These are phyloP conservation scores for Melinopterus prodromus DNA, from an alignment of 2,888 invertebrate species.

Conservation along the genomic window DNA sequence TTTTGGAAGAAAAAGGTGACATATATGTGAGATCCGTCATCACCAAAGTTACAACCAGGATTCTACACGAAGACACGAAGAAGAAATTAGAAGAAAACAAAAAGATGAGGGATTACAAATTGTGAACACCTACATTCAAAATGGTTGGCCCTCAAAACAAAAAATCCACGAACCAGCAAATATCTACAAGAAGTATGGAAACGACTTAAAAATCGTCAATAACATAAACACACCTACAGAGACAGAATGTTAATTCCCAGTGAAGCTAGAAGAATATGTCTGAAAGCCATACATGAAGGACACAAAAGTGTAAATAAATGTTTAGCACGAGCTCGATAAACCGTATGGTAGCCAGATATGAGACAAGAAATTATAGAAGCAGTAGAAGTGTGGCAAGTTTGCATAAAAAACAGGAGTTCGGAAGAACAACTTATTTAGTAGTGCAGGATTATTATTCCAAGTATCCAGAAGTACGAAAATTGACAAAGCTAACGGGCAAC, in stretches of 20 bases:
- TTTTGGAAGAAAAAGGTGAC: not conserved
- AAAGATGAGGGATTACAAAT: slow-evolving; percentile 4
- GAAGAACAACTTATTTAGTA: slow-evolving; percentile 14
- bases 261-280: not conserved
- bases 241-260: not conserved
- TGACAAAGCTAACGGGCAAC: slow-evolving; percentile 18
- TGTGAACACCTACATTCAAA: not conserved
- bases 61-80: not conserved
- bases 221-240: not conserved
- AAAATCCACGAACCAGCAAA: not conserved
- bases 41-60: not conserved
- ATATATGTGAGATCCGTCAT: slow-evolving; percentile 7
- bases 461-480: slow-evolving; percentile 25
- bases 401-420: not conserved
- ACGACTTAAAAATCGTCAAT: not conserved
- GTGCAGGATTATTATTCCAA: slow-evolving; percentile 32
- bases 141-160: too few relatives aligned
- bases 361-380: not conserved
- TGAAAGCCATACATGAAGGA: slow-evolving; percentile 13
- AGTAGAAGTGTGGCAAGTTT: not conserved
- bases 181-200: not conserved
- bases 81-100: not conserved
- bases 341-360: not conserved
- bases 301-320: not conserved
- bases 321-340: not conserved